Base-by-base conservation (phyloP, 2,888 invertebrate genomes). In the Isoperla grammatica region DNA sequence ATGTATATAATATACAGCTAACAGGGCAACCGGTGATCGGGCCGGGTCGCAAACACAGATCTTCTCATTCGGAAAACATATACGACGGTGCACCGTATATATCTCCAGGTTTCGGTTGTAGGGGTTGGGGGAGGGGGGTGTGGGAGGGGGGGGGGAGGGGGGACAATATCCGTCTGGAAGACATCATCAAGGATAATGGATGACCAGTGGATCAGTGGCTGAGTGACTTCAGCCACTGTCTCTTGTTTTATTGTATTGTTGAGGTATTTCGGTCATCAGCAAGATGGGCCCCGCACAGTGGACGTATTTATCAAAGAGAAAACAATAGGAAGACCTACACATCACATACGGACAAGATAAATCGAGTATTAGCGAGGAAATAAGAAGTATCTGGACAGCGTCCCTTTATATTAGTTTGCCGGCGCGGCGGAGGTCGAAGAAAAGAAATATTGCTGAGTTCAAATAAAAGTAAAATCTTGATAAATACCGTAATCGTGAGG, bases 91-190 rank as follows among this genome's bases (percentile, higher is more conserved):
- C 22, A 20, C 22, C 46, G 3, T 15, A n/a, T 17, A 46, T 46
- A 46, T 46, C 20, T 11, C 8, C 29, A 29, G 29, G 29, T 4
- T 8, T 29, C 29, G 29, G 29, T 29, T 6, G 29, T 8, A 6
- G 29, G 9, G 23, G 23, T 48, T 29, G 35, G 29, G n/a, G 13
- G 49, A 29, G 49, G 15, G 23, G 49, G 20, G n/a, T 4, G 49
- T 13, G 49, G 15, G 23, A 29, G 20, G 40, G 40, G 40, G 12
- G 15, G 40, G n/a, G 15, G 40, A 12, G 40, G 23, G 12, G 6
- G 49, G 49, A n/a, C 49, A 49, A 49, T 49, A 49, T 49, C 49
- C 49, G 46, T 22, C 46, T 46, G 46, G n/a, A 46, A 15, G 35
- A 35, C 29, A 49, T 49, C 49, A 35, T 49, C 49, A 49, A 15